A percentile compares a stretch with the other conserved stretches of the same genome.
These are phyloP conservation scores for Willisornis vidua DNA, from an alignment of 2,113 vertebrate genomes.

Conservation along the genomic window DNA sequence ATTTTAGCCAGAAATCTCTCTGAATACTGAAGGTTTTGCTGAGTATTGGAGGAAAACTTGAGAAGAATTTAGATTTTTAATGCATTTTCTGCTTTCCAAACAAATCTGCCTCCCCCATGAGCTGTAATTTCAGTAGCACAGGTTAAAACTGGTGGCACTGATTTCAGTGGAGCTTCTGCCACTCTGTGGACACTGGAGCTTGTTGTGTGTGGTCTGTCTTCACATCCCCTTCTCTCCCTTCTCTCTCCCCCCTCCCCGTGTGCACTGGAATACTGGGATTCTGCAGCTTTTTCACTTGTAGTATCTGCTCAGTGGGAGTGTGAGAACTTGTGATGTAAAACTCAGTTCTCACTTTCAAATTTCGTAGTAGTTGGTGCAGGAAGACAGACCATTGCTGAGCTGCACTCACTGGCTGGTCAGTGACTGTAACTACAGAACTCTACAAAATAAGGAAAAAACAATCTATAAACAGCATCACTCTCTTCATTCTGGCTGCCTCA, in stretches of 20 bases:
- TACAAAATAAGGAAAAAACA: not conserved
- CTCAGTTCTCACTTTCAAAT: slow-evolving; percentile 22
- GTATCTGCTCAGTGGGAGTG: slow-evolving; percentile 51
- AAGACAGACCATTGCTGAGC: not conserved
- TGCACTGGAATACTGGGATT: not conserved
- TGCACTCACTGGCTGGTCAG: not conserved
- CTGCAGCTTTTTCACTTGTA: not conserved
- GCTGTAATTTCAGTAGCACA: not conserved
- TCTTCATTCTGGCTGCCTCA: not conserved
- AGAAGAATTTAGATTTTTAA: not conserved
- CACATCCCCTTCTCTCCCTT: not conserved
- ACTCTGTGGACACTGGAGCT: slow-evolving; percentile 21
- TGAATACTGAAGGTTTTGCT: not conserved
- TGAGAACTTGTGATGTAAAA: slow-evolving; percentile 53
- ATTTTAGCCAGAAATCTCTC: not conserved
- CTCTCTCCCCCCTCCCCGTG: too few relatives aligned
- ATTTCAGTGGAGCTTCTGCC: slow-evolving; percentile 48
- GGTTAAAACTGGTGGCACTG: not conserved
- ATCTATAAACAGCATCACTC: not conserved
- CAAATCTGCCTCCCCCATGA: not conserved
- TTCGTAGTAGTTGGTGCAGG: not conserved
- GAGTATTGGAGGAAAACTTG: not conserved
- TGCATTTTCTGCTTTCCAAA: not conserved
- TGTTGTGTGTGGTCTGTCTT: not conserved
- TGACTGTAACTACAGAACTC: not conserved